Conservation (phyloP, 1,140 invertebrate species). For the Subanguina moxae region DNA sequence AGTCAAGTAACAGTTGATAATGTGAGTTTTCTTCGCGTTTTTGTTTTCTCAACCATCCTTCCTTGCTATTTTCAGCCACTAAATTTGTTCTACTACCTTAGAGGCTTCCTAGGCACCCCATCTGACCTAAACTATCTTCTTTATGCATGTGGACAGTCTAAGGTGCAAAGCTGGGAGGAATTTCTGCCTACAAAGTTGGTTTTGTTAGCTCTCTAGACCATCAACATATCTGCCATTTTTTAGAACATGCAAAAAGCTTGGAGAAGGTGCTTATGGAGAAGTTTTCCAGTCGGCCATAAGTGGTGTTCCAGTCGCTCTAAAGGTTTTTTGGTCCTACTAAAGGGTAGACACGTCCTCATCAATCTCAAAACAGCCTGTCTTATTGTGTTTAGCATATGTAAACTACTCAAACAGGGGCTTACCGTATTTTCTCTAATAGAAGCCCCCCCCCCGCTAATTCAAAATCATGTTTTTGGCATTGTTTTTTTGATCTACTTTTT, state of each 20-base stretch:
- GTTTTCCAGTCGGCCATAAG: slow-evolving; percentile 6
- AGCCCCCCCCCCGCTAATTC: too few species aligned
- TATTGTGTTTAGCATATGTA: too few species aligned
- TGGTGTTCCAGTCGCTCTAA: slow-evolving; percentile 2
- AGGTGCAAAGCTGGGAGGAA: slow-evolving; percentile 1
- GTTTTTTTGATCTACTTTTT: too few species aligned
- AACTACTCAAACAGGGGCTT: too few species aligned
- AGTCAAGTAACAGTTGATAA: slow-evolving; percentile 3
- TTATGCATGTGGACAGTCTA: slow-evolving; percentile 9
- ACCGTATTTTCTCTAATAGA: too few species aligned
- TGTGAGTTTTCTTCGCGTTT: neutral
- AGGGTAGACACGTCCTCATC: too few species aligned
- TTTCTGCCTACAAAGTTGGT: neutral
- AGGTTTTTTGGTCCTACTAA: too few species aligned
- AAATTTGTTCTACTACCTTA: slow-evolving; percentile 12
- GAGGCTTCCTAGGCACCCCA: slow-evolving; percentile 3
- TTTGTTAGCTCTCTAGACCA: neutral
- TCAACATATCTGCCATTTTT: neutral
- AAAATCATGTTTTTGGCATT: too few species aligned
- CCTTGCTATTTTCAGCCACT: neutral
- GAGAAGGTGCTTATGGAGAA: slow-evolving; percentile 22
- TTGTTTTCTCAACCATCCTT: neutral
- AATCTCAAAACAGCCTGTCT: too few species aligned
- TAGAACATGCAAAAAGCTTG: slow-evolving; percentile 12
- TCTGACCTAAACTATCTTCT: slow-evolving; percentile 14